phyloP scores from a whole-genome alignment of 2,113 vertebrate species.

The Thamnophis sirtalis region DNA sequence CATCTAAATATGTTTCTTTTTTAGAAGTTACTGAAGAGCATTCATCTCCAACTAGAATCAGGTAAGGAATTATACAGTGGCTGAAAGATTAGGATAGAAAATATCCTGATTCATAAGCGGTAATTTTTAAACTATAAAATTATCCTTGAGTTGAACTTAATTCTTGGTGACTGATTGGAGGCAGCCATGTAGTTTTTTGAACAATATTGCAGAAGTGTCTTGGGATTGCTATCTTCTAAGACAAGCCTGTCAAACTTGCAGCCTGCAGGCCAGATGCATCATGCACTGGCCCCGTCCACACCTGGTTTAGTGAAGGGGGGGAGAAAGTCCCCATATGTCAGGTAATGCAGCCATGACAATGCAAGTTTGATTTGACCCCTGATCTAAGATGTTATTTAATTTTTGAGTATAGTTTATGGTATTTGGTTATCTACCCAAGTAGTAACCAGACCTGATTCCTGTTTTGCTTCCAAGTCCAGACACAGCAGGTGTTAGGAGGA shows the following conservation, averaged over 20 bases:
- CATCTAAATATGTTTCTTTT: conserved; percentile 51
- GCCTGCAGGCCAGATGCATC: no score
- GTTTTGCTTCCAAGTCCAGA: not conserved
- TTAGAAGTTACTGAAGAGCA: conserved; percentile 70
- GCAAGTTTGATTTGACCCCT: no score
- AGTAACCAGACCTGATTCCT: not conserved
- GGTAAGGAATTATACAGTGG: conserved; percentile 55
- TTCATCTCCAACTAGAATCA: conserved; percentile 67
- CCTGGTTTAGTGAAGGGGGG: no score
- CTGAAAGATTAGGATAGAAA: not conserved
- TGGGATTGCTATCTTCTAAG: not conserved
- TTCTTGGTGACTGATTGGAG: not conserved
- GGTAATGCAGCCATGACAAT: no score
- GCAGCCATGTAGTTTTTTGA: not conserved
- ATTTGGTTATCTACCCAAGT: not conserved
- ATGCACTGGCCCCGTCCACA: no score
- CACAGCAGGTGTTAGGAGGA: not conserved
- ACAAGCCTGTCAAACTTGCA: not conserved
- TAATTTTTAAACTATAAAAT: not conserved
- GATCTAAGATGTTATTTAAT: not conserved
- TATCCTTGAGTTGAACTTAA: not conserved
- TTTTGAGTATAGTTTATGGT: not conserved
- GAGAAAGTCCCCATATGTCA: no score
- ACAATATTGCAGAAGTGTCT: not conserved
- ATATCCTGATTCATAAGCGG: not conserved